Percentiles rank a stretch among this genome's conserved stretches.
phyloP scores from a whole-genome alignment of 2,888 invertebrate genomes.

The Lydus trimaculatus region DNA sequence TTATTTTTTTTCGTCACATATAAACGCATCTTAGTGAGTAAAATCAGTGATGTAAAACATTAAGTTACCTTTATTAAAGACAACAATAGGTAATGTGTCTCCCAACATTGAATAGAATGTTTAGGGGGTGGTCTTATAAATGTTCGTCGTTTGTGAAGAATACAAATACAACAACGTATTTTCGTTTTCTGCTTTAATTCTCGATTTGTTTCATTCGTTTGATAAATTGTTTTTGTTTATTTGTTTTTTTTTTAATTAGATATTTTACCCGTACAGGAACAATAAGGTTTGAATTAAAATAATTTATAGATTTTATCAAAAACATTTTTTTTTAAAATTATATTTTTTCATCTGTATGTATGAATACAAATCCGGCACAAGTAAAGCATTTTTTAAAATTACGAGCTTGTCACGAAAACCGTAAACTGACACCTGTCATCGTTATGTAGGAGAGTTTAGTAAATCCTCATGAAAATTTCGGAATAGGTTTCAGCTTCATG shows the following conservation, averaged over 20 bases:
- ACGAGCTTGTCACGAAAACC: constrained; percentile 33
- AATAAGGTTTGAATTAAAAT: neutral
- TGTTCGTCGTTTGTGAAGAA: constrained; percentile 31
- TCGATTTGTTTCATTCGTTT: constrained; percentile 22
- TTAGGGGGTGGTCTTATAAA: constrained; percentile 40
- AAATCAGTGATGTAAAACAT: constrained; percentile 39
- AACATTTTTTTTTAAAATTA: neutral
- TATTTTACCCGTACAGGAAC: neutral
- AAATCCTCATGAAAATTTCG: constrained; percentile 34
- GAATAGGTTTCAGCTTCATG: constrained; percentile 26
- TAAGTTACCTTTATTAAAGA: constrained; percentile 44
- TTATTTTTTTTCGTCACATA: neutral
- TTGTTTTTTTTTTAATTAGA: constrained; percentile 14
- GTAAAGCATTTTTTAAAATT: constrained; percentile 34
- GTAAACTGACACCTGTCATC: constrained; percentile 33
- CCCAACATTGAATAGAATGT: constrained; percentile 37
- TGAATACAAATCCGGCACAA: constrained; percentile 26
- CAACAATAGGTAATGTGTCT: constrained; percentile 46
- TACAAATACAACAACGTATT: constrained; percentile 33
- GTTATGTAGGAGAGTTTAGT: constrained; percentile 30
- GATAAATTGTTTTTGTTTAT: constrained; percentile 14
- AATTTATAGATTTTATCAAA: neutral
- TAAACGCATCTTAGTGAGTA: constrained; percentile 20
- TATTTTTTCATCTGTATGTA: neutral
- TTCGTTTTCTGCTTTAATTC: constrained; percentile 36